A percentile compares a stretch with the other conserved stretches of the same genome.
These are phyloP conservation scores for Stigmatopora argus DNA, from an alignment of 2,113 vertebrate species.

Conservation along the genomic window DNA sequence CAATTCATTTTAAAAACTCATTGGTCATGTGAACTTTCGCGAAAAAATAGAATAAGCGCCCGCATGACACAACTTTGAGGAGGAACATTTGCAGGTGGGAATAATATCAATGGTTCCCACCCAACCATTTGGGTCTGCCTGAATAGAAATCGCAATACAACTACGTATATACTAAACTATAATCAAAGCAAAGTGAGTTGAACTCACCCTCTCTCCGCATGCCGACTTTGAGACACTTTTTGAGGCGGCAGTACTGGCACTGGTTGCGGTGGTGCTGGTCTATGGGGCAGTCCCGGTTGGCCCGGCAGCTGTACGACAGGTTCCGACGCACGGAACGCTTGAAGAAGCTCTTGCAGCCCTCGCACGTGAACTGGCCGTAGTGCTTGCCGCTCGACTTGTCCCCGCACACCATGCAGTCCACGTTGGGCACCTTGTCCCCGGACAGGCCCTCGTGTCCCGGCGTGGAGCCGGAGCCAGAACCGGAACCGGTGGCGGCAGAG, in stretches of 20 bases:
- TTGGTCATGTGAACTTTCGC: no score
- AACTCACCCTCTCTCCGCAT: conserved; percentile 80
- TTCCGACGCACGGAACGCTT: conserved; percentile 82
- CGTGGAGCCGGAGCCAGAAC: conserved; percentile 51
- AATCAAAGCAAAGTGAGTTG: no score
- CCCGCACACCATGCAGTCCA: conserved; percentile 84
- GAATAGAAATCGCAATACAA: no score
- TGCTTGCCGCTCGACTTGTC: conserved; percentile 85
- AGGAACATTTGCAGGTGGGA: no score
- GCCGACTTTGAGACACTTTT: conserved; percentile 83
- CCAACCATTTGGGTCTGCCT: no score
- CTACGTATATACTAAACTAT: no score
- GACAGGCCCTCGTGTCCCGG: conserved; percentile 75
- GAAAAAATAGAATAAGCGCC: no score
- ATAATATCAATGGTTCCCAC: no score
- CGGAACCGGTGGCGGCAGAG: no score
- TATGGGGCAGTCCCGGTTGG: conserved; percentile 80
- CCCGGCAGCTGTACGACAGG: conserved; percentile 81
- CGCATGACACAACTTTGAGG: no score
- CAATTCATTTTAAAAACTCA: no score
- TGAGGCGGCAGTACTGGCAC: conserved; percentile 82
- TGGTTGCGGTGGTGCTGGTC: conserved; percentile 84
- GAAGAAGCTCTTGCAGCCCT: conserved; percentile 87
- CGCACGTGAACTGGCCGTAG: conserved; percentile 83
- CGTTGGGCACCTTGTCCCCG: conserved; percentile 75